Conservation (phyloP, 2,888 invertebrate species). For the Pediacus dermestoides region DNA sequence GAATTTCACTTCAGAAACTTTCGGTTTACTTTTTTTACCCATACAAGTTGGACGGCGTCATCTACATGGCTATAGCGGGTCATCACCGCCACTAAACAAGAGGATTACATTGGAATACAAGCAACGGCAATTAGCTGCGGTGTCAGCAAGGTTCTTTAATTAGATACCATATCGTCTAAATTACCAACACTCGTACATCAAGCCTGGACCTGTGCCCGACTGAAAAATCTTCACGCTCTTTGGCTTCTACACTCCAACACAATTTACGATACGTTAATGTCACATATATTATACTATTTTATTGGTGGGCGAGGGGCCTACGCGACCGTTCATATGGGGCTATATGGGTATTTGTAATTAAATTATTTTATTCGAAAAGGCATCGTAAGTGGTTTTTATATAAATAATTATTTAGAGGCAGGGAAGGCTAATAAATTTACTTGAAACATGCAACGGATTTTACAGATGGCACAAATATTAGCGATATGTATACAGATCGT, state of each 20-base stretch:
- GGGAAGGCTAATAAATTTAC: no score
- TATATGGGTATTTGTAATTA: no score
- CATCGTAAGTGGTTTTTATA: no score
- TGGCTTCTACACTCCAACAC: slow-evolving; percentile 9
- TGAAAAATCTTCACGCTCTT: slow-evolving; percentile 15
- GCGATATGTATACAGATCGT: no score
- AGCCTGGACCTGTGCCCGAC: slow-evolving; percentile 20
- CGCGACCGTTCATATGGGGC: no score
- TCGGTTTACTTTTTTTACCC: no score
- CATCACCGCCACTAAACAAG: slow-evolving; percentile 35
- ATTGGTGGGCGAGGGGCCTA: slow-evolving; percentile 15
- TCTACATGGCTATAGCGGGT: slow-evolving; percentile 29
- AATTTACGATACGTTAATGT: slow-evolving; percentile 28
- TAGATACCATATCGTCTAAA: slow-evolving; percentile 38
- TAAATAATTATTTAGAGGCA: no score
- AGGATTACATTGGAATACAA: slow-evolving; percentile 36
- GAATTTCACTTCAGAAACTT: no score
- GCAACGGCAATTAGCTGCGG: slow-evolving; percentile 36
- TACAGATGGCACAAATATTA: no score
- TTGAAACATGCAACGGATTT: no score
- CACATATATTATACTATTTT: slow-evolving; percentile 26
- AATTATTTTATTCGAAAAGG: slow-evolving; percentile 5
- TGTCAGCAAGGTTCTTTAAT: slow-evolving; percentile 36
- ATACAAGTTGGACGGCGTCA: slow-evolving; percentile 23
- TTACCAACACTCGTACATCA: slow-evolving; percentile 33